A percentile compares a stretch with the other conserved stretches of the same genome.
phyloP scores from a whole-genome alignment of 2,113 vertebrate genomes.

The Andinoacara biseriatus region DNA sequence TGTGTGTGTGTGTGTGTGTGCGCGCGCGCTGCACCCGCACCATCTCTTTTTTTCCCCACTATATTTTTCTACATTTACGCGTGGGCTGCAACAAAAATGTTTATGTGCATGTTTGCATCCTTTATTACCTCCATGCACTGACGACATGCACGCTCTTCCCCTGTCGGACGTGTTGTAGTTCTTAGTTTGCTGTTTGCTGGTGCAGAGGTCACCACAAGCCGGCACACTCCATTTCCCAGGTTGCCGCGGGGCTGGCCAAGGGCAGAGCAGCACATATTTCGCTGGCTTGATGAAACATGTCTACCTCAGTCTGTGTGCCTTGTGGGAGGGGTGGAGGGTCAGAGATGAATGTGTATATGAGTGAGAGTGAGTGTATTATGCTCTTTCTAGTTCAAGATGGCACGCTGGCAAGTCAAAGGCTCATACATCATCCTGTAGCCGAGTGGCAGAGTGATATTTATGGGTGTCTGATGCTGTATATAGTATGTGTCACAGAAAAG shows the following conservation, averaged over 20 bases:
- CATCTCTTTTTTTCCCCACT: not conserved
- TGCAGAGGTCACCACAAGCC: constrained; percentile 56
- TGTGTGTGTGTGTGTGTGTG: not conserved
- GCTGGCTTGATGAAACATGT: constrained; percentile 64
- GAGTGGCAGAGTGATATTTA: constrained; percentile 48
- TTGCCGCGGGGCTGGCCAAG: constrained; percentile 52
- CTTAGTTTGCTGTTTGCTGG: constrained; percentile 21
- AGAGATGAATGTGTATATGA: constrained; percentile 39
- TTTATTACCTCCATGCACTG: constrained; percentile 5
- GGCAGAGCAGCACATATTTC: constrained; percentile 40
- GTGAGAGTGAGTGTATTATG: constrained; percentile 38
- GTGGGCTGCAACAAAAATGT: not conserved
- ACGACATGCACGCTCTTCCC: not conserved
- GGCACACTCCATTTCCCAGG: constrained; percentile 74
- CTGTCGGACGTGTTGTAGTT: constrained; percentile 7
- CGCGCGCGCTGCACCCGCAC: not conserved
- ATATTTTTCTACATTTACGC: not conserved
- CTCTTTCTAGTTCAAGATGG: constrained; percentile 54
- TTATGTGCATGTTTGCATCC: not conserved
- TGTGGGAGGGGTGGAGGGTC: constrained; percentile 43
- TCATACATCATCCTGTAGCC: constrained; percentile 51
- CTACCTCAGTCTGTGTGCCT: constrained; percentile 20
- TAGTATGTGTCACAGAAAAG: constrained; percentile 1
- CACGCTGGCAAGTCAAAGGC: constrained; percentile 56
- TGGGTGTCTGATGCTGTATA: constrained; percentile 36